Evolutionary conservation across 2,113 vertebrate species (phyloP).

Genomic region (Cettia cetti): DNA sequence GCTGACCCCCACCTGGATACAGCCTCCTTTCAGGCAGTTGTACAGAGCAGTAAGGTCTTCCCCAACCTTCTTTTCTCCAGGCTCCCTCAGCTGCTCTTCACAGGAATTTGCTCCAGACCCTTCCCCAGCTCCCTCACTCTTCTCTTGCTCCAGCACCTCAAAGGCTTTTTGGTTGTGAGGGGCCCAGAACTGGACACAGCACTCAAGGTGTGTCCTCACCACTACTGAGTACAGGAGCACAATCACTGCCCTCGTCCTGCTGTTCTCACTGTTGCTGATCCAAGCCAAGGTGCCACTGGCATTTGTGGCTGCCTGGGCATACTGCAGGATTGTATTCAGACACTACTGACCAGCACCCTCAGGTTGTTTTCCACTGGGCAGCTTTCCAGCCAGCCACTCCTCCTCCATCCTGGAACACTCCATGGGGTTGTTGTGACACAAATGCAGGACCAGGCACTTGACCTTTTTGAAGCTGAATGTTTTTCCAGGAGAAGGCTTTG

Average conservation of each 20-base stretch:
- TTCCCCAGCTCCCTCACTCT: fast-evolving
- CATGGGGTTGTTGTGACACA: background rate
- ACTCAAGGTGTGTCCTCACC: fast-evolving
- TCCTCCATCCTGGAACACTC: background rate
- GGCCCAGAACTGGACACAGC: background rate
- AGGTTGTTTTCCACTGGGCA: background rate
- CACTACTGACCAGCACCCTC: background rate
- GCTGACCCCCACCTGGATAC: fast-evolving
- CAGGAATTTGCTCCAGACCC: background rate
- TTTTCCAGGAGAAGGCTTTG: background rate
- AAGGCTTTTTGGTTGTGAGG: no score
- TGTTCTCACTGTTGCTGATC: background rate
- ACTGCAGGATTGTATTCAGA: background rate
- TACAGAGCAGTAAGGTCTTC: no score
- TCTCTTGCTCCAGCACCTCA: fast-evolving
- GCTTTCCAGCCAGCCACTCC: background rate
- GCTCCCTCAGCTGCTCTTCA: background rate
- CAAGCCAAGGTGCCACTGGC: background rate
- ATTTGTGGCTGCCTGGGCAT: background rate
- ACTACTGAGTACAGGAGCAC: fast-evolving
- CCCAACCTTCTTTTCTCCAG: no score
- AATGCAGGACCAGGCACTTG: background rate
- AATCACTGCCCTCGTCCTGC: background rate
- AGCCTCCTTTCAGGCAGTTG: no score
- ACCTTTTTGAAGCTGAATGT: background rate